Percentiles rank a stretch among this genome's conserved stretches.
Evolutionary conservation across 2,888 invertebrate species (phyloP).

Genomic region (Allacma fusca): DNA sequence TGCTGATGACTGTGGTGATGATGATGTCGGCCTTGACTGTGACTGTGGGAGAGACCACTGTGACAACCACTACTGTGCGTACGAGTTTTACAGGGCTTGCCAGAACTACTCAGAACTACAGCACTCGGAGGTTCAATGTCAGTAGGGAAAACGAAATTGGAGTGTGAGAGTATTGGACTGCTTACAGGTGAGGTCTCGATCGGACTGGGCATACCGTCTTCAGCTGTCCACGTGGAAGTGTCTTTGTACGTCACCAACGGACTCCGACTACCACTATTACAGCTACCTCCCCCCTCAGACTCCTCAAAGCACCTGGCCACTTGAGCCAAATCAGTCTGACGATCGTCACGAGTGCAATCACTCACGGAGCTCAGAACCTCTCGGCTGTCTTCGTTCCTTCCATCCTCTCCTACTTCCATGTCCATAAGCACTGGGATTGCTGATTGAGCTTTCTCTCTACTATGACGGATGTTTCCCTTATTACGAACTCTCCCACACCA

Average conservation of each 20-base stretch:
- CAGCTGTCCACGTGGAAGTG: conserved; percentile 60
- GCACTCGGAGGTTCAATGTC: neutral
- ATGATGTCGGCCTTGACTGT: conserved; percentile 28
- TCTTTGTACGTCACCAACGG: conserved; percentile 51
- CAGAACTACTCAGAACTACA: neutral
- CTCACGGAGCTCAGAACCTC: neutral
- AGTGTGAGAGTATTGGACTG: conserved; percentile 49
- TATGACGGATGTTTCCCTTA: neutral
- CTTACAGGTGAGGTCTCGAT: conserved; percentile 56
- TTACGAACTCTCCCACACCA: neutral
- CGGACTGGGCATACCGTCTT: conserved; percentile 60
- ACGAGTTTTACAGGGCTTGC: neutral
- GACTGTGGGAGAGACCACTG: conserved; percentile 13
- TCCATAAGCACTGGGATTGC: neutral
- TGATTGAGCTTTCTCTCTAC: conserved; percentile 1
- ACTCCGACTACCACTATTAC: neutral
- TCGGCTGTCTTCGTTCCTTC: conserved; percentile 13
- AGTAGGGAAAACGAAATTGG: neutral
- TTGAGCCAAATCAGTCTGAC: neutral
- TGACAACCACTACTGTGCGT: neutral
- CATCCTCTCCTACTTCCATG: conserved; percentile 11
- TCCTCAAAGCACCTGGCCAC: conserved; percentile 7
- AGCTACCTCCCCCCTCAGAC: conserved; percentile 14
- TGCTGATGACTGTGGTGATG: conserved; percentile 43
- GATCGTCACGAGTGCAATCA: conserved; percentile 8